phyloP scores from a whole-genome alignment of 2,888 invertebrate genomes.

The Dryobota labecula region DNA sequence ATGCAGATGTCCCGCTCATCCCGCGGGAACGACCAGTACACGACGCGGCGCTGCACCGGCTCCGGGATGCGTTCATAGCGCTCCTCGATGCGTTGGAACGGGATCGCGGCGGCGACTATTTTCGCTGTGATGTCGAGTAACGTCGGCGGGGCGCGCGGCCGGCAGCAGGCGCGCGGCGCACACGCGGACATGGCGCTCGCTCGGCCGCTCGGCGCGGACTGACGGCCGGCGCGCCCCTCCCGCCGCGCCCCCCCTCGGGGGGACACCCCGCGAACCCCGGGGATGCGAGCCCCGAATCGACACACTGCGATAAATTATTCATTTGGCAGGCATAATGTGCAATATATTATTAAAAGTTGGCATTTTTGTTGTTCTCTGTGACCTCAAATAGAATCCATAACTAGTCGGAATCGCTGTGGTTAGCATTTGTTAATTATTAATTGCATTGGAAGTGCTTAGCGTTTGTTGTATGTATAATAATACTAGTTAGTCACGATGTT shows the following conservation, averaged over 20 bases:
- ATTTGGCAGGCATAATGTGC: constrained; percentile 90
- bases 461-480: constrained; percentile 19
- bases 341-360: constrained; percentile 90
- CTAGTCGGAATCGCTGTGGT: constrained; percentile 66
- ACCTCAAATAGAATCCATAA: constrained; percentile 79
- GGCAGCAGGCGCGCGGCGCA: constrained; percentile 89
- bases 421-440: constrained; percentile 67
- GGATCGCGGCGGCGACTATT: constrained; percentile 95
- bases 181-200: constrained; percentile 89
- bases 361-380: constrained; percentile 85
- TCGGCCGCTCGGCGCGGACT: constrained; percentile 90
- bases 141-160: constrained; percentile 92
- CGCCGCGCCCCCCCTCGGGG: constrained; percentile 64
- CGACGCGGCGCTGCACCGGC: constrained; percentile 96
- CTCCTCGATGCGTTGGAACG: constrained; percentile 96
- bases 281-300: constrained; percentile 88
- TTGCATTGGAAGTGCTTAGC: constrained; percentile 28
- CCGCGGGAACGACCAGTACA: constrained; percentile 97
- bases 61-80: constrained; percentile 96
- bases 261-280: constrained; percentile 74
- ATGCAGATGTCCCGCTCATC: constrained; percentile 97
- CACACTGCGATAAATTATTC: constrained; percentile 89
- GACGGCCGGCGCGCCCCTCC: constrained; percentile 76
- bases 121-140: constrained; percentile 95
- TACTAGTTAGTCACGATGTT: not conserved